phyloP scores from a whole-genome alignment of 1,140 invertebrate genomes.

The Mamestra configurata region DNA sequence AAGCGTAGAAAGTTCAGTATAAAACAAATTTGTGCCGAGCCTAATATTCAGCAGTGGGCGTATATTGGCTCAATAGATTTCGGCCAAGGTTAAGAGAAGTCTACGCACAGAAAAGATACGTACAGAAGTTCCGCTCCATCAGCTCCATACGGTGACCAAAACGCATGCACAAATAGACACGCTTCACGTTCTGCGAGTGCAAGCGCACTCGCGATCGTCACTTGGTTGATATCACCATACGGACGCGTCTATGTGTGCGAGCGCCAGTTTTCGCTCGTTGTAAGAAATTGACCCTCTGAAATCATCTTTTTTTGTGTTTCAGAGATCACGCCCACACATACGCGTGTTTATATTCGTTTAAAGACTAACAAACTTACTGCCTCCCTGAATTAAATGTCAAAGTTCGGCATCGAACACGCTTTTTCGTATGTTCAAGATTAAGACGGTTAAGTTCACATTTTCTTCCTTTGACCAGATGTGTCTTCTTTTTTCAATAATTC shows the following conservation, averaged over 20 bases:
- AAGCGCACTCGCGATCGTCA: no score
- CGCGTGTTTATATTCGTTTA: not conserved
- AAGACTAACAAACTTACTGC: not conserved
- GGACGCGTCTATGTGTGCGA: not conserved
- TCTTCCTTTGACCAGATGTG: not conserved
- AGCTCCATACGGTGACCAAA: no score
- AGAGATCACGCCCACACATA: not conserved
- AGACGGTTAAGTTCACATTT: not conserved
- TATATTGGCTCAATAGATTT: conserved; percentile 12
- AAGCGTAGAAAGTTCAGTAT: not conserved
- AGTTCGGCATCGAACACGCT: not conserved
- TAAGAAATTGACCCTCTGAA: not conserved
- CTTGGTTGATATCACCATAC: no score
- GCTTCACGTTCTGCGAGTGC: no score
- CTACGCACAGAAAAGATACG: not conserved
- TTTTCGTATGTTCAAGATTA: not conserved
- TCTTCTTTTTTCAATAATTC: not conserved
- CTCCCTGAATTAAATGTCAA: not conserved
- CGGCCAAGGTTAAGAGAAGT: not conserved
- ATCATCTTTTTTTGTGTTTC: not conserved
- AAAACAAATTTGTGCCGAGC: not conserved
- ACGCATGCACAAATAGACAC: no score
- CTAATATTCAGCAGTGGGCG: not conserved
- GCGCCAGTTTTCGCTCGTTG: not conserved
- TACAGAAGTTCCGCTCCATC: not conserved